phyloP scores from a whole-genome alignment of 2,888 invertebrate genomes.

The Furcula furcula region DNA sequence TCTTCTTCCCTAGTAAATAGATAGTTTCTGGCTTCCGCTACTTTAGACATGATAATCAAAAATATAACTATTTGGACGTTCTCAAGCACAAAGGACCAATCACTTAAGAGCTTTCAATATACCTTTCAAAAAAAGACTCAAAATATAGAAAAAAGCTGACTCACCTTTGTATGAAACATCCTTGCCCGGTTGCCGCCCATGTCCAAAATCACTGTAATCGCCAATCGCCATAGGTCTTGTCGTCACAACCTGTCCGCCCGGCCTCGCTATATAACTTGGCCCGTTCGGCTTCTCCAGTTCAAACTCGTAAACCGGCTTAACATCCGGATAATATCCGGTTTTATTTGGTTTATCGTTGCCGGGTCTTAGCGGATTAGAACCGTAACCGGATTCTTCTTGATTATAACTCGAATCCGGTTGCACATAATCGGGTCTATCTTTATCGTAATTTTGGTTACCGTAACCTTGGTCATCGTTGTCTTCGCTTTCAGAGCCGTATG shows the following conservation, averaged over 20 bases:
- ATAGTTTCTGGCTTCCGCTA: too few species aligned
- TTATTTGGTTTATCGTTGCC: conserved; percentile 11
- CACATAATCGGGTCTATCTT: conserved; percentile 21
- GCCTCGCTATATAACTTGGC: conserved; percentile 56
- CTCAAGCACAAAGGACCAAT: too few species aligned
- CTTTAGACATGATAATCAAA: too few species aligned
- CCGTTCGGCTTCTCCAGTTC: conserved; percentile 57
- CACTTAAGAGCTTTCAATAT: too few species aligned
- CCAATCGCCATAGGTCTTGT: conserved; percentile 61
- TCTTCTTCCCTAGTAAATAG: too few species aligned
- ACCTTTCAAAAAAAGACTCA: too few species aligned
- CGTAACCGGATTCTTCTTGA: conserved; percentile 10
- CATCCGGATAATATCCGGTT: conserved; percentile 32
- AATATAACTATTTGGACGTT: too few species aligned
- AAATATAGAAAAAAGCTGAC: too few species aligned
- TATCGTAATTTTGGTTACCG: conserved; percentile 10
- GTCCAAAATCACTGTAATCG: conserved; percentile 45
- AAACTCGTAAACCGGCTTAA: conserved; percentile 68
- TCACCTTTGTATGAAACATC: conserved; percentile 55
- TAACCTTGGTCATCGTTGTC: conserved; percentile 15
- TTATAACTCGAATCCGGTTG: conserved; percentile 18
- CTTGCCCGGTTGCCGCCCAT: conserved; percentile 43
- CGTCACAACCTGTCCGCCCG: conserved; percentile 59
- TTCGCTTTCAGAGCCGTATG: conserved; percentile 13
- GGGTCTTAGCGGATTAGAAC: conserved; percentile 11